Base-by-base conservation (phyloP, 2,888 invertebrate genomes). In the Coelinius sp. region DNA sequence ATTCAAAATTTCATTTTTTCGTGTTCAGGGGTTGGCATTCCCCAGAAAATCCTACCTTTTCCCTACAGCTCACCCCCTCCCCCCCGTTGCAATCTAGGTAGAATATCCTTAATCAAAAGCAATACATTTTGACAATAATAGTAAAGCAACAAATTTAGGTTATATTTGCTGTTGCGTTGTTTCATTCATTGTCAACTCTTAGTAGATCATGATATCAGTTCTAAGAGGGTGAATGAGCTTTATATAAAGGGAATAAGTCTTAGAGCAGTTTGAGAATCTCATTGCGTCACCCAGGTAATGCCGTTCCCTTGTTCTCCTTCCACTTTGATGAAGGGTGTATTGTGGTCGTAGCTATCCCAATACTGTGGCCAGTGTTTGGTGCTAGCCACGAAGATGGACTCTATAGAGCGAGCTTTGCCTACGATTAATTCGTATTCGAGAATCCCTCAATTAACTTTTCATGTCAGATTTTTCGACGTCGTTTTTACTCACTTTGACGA, bases 281-380 rank as follows among this genome's bases (percentile, higher is more conserved):
- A 76, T 74, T 75, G 78, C 78, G 79, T 78, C 82, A 80, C 79
- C 78, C 79, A 75, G 81, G 78, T 86, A 86, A 86, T 86, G 86
- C 84, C 81, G 77, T 85, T 86, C 85, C 81, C 84, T 84, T 85
- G 86, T 86, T 86, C 84, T 86, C 84, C 83, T 85, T 86, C 83
- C 83, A 83, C 84, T 79, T 80, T 82, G 79, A 76, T 83, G 85
- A 83, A 83, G 84, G 80, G 83, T 84, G 83, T 83, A 84, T 84
- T 84, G 85, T 82, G 84, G 85, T 83, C 78, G 82, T 75, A 77
- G 80, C 77, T 72, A 75, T 73, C 68, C 75, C 73, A 75, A 75
- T 75, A 77, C 72, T 70, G 25, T 20, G 63, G 56, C 56, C 56
- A 56, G 56, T 56, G 56, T 56, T 56, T 56, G 56, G 44, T 52